Percentiles rank a stretch among this genome's conserved stretches.
Evolutionary conservation across 2,888 invertebrate species (phyloP).

Genomic region (Dione juno): DNA sequence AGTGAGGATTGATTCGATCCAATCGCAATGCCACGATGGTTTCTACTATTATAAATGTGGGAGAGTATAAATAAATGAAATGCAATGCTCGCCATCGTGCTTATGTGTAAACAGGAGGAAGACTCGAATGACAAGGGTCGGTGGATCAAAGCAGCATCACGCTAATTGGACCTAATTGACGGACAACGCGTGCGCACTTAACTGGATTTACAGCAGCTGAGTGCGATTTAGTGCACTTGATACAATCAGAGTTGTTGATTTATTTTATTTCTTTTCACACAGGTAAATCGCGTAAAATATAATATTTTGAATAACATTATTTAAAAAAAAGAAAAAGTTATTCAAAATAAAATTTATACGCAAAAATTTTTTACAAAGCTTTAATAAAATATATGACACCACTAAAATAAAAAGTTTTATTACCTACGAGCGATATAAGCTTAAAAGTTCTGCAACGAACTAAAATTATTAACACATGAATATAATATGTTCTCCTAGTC

Average conservation of each 20-base stretch:
- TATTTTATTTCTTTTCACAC: background rate
- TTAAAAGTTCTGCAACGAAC: too few species aligned
- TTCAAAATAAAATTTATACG: too few species aligned
- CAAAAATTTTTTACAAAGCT: too few species aligned
- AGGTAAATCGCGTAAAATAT: background rate
- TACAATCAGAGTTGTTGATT: conserved; percentile 15
- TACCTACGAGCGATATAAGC: too few species aligned
- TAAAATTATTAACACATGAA: too few species aligned
- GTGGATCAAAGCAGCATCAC: conserved; percentile 64
- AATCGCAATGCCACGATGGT: too few species aligned
- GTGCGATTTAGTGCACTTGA: conserved; percentile 35
- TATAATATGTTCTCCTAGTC: too few species aligned
- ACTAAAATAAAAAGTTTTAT: too few species aligned
- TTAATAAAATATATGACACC: too few species aligned
- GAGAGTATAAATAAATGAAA: conserved; percentile 3
- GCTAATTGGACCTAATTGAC: conserved; percentile 75
- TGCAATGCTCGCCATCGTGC: background rate
- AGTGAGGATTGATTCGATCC: background rate
- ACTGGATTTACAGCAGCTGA: conserved; percentile 71
- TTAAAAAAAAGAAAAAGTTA: too few species aligned
- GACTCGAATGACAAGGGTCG: conserved; percentile 51
- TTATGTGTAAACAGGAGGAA: conserved; percentile 18
- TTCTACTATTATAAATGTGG: background rate
- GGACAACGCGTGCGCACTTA: conserved; percentile 64
- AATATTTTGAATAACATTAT: background rate